Conservation (phyloP, 2,113 vertebrate species). For the Stictonetta naevosa region DNA sequence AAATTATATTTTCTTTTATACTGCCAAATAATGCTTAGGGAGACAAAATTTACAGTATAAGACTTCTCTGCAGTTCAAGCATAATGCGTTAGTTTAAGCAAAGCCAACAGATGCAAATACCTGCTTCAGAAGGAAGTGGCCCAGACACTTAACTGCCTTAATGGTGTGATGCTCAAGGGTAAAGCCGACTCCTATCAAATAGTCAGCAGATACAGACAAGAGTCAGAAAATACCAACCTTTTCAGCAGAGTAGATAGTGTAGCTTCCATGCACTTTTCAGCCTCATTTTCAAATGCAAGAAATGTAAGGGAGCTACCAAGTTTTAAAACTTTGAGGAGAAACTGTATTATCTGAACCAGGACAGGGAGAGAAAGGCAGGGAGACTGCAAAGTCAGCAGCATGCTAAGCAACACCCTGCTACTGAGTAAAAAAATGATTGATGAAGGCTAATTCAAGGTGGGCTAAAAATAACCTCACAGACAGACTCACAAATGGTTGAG, state of each 20-base stretch:
- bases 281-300: not conserved
- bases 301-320: not conserved
- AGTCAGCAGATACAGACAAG: rapidly evolving
- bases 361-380: not conserved
- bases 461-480: not conserved
- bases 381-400: not conserved
- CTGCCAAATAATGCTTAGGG: not conserved
- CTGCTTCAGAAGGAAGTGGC: not conserved
- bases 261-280: not conserved
- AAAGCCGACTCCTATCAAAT: not conserved
- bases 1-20: not conserved
- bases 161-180: not conserved
- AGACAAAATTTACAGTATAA: not conserved
- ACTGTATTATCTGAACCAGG: not conserved
- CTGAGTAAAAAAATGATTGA: not conserved
- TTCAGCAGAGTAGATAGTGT: not conserved
- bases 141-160: not conserved
- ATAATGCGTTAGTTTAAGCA: not conserved
- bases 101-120: not conserved
- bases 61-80: not conserved
- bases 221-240: not conserved
- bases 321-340: not conserved
- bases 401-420: not conserved
- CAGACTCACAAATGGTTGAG: not conserved
- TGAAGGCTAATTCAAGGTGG: not conserved